Conservation (phyloP, 2,797 vertebrate species). For the Enteromius unitaeniatus region DNA sequence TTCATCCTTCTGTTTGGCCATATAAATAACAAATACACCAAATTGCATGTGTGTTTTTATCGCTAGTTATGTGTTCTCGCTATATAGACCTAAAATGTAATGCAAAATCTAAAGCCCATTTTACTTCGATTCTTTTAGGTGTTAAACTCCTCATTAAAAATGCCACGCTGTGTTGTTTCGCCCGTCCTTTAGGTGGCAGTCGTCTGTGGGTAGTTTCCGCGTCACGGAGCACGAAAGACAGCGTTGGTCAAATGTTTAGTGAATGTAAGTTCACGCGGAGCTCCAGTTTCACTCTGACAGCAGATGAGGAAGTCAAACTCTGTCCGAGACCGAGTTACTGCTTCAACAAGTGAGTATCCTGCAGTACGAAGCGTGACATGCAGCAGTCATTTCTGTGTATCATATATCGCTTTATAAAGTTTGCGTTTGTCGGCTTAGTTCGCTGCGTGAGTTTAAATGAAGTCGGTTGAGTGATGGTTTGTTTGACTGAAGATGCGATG, state of each 20-base stretch:
- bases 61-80: not conserved
- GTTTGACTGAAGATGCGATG: not conserved
- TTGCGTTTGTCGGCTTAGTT: not conserved
- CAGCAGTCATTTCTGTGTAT: not conserved
- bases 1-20: not conserved
- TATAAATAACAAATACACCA: not conserved
- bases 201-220: not conserved
- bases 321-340: conserved; percentile 11
- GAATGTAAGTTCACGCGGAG: conserved; percentile 29
- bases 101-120: not conserved
- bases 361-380: not conserved
- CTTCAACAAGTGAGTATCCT: conserved; percentile 54
- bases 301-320: conserved; percentile 56
- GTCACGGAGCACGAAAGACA: conserved; percentile 15
- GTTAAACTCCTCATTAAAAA: not conserved
- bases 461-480: conserved; percentile 13
- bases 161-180: not conserved
- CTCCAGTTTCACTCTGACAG: conserved; percentile 45
- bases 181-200: conserved; percentile 61
- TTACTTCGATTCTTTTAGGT: not conserved
- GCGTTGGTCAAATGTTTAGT: conserved; percentile 20
- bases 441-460: not conserved
- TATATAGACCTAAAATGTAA: not conserved
- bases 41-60: not conserved
- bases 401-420: not conserved